A percentile compares a stretch with the other conserved stretches of the same genome.
Evolutionary conservation across 2,888 invertebrate species (phyloP).

Genomic region (Dryococelus australis): DNA sequence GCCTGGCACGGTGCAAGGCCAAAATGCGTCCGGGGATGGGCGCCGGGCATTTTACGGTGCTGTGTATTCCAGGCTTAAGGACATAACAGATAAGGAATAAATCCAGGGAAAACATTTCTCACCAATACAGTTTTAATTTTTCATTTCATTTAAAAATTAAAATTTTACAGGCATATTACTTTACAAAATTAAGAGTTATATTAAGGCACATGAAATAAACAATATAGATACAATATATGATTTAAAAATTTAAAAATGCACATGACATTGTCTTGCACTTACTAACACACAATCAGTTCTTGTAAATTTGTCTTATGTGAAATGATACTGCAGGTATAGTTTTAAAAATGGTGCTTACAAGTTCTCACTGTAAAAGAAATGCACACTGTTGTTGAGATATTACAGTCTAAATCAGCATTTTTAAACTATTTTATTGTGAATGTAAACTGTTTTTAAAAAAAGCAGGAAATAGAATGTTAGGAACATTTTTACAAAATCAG

Average conservation of each 20-base stretch:
- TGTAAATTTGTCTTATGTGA: background rate
- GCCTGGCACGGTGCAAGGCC: too few species aligned
- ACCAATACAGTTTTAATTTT: background rate
- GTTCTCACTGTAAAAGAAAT: too few species aligned
- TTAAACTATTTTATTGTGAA: background rate
- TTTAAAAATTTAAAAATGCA: background rate
- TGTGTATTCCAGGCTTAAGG: too few species aligned
- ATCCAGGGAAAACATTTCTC: background rate
- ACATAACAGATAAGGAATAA: background rate
- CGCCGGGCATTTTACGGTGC: too few species aligned
- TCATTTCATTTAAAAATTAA: background rate
- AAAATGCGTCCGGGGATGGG: too few species aligned
- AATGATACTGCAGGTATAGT: background rate
- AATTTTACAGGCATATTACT: background rate
- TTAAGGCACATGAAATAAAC: background rate
- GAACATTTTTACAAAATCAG: too few species aligned
- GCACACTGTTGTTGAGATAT: background rate
- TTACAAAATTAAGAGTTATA: background rate
- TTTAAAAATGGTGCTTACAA: background rate
- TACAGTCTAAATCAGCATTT: background rate
- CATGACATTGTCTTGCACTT: background rate
- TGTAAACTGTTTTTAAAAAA: background rate
- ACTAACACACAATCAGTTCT: background rate
- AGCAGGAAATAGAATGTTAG: too few species aligned
- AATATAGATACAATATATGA: background rate